Conservation (phyloP, 2,113 vertebrate species). For the Melanotaenia duboulayi region DNA sequence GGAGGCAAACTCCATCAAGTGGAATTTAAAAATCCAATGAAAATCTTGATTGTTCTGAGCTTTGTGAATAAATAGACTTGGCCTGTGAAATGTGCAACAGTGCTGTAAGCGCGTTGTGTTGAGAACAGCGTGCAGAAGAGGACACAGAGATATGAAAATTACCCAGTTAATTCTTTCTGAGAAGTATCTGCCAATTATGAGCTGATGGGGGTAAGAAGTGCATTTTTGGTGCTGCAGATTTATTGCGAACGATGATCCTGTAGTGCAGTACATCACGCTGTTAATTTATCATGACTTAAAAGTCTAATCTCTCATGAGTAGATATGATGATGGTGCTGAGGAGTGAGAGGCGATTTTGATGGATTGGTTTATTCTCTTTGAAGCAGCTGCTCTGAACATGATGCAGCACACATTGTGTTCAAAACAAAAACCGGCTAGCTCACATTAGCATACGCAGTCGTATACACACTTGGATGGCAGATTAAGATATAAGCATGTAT, state of each 20-base stretch:
- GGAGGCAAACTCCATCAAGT: slow-evolving; percentile 44
- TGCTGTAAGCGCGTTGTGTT: background rate
- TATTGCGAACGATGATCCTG: background rate
- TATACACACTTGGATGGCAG: background rate
- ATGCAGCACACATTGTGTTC: slow-evolving; percentile 3
- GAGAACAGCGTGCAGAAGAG: background rate
- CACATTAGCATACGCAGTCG: background rate
- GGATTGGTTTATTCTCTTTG: slow-evolving; percentile 46
- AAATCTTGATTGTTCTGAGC: slow-evolving; percentile 47
- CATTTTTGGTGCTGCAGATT: slow-evolving; percentile 1
- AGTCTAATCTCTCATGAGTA: slow-evolving; percentile 32
- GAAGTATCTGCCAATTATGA: slow-evolving; percentile 12
- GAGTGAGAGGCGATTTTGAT: slow-evolving; percentile 19
- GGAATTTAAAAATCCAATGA: slow-evolving; percentile 62
- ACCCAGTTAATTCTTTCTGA: background rate
- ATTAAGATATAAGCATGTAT: background rate
- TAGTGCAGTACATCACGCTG: background rate
- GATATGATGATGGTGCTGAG: slow-evolving; percentile 24
- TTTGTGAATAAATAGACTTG: slow-evolving; percentile 40
- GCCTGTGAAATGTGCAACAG: slow-evolving; percentile 18
- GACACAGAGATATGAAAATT: slow-evolving; percentile 7
- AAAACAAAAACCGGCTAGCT: slow-evolving; percentile 1
- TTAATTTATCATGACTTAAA: background rate
- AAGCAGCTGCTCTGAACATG: slow-evolving; percentile 8
- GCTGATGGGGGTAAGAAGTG: slow-evolving; percentile 11